A percentile compares a stretch with the other conserved stretches of the same genome.
phyloP scores from a whole-genome alignment of 1,140 invertebrate species.

The Caenorhabditis latens region DNA sequence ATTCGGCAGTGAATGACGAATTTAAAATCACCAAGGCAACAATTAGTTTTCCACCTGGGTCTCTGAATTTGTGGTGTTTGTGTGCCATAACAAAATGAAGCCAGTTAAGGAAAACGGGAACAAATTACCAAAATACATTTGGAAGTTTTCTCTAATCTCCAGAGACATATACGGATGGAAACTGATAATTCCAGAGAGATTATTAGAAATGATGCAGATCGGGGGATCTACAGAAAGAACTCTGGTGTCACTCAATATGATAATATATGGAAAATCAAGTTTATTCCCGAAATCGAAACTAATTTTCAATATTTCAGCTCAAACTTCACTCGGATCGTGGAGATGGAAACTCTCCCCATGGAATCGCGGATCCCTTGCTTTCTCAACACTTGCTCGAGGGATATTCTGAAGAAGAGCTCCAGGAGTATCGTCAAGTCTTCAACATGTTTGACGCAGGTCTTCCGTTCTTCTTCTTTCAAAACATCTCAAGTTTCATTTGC shows the following conservation, averaged over 20 bases:
- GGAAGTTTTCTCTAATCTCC: too few species aligned
- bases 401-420: constrained; percentile 74
- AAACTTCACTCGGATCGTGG: constrained; percentile 63
- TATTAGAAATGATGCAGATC: too few species aligned
- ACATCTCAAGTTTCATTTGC: constrained; percentile 31
- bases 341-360: constrained; percentile 45
- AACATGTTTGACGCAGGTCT: constrained; percentile 75
- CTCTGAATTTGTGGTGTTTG: background rate
- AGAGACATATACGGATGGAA: too few species aligned
- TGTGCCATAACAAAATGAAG: background rate
- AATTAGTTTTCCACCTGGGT: constrained; percentile 46
- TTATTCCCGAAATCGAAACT: too few species aligned
- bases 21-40: background rate
- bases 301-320: constrained; percentile 12
- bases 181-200: too few species aligned
- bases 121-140: background rate
- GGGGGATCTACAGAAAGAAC: too few species aligned
- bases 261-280: too few species aligned
- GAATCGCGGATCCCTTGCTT: constrained; percentile 69
- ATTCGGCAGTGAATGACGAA: background rate
- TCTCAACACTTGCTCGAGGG: constrained; percentile 67
- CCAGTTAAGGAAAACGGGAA: background rate
- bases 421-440: constrained; percentile 75
- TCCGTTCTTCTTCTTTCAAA: constrained; percentile 33
- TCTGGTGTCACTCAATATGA: too few species aligned